phyloP scores from a whole-genome alignment of 2,888 invertebrate genomes.

The Monoplex corrugatus region DNA sequence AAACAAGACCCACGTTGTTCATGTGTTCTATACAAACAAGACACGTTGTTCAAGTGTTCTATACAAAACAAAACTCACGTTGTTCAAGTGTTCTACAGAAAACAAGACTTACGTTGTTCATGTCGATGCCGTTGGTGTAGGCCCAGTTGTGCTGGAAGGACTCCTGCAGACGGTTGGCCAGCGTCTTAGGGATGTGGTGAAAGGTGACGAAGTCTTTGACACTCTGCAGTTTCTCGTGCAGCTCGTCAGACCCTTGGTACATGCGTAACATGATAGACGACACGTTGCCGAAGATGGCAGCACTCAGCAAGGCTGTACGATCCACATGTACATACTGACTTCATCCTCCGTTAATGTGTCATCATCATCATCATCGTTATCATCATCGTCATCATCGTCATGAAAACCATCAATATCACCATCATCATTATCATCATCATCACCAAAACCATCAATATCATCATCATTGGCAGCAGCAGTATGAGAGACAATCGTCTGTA shows the following conservation, averaged over 20 bases:
- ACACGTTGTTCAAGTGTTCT: too few species aligned
- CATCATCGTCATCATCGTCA: neutral
- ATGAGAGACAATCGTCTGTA: too few species aligned
- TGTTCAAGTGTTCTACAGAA: too few species aligned
- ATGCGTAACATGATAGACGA: conserved; percentile 81
- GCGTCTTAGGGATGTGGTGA: conserved; percentile 81
- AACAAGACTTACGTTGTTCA: conserved; percentile 82
- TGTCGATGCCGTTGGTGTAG: conserved; percentile 82
- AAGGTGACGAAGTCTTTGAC: conserved; percentile 82
- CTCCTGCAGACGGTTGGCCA: conserved; percentile 80
- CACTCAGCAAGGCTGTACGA: conserved; percentile 80
- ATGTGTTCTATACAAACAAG: too few species aligned
- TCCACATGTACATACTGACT: neutral
- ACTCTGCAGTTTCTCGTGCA: conserved; percentile 80
- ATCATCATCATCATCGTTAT: conserved; percentile 2
- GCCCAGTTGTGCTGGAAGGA: conserved; percentile 81
- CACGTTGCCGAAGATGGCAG: conserved; percentile 82
- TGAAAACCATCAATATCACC: neutral
- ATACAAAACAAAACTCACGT: too few species aligned
- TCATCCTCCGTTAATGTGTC: too few species aligned
- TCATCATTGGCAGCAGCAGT: too few species aligned
- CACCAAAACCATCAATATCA: too few species aligned
- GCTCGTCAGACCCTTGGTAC: conserved; percentile 81
- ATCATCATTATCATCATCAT: neutral
- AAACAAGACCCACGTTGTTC: too few species aligned